Conservation (phyloP, 2,113 vertebrate genomes). For the Clarias macrocephalus region DNA sequence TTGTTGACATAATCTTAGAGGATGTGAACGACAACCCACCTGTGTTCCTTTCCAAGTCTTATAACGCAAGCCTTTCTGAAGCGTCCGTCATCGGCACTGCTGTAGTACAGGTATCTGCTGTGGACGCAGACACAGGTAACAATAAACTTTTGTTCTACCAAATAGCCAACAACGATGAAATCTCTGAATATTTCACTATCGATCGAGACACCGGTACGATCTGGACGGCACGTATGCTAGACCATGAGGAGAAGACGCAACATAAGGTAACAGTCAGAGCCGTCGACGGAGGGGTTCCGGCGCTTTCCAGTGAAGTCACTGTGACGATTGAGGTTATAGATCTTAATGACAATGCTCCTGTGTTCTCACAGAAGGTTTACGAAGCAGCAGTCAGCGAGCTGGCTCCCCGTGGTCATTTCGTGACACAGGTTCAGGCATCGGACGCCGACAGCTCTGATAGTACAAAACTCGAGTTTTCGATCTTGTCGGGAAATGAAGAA, state of each 20-base stretch:
- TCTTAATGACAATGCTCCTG: conserved; percentile 91
- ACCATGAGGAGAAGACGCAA: conserved; percentile 81
- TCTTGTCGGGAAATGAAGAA: conserved; percentile 87
- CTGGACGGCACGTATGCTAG: conserved; percentile 78
- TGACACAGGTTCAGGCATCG: conserved; percentile 86
- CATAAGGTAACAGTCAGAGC: conserved; percentile 82
- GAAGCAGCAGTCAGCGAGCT: conserved; percentile 85
- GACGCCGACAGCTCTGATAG: conserved; percentile 86
- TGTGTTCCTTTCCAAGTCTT: conserved; percentile 77
- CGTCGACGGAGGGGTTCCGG: conserved; percentile 88
- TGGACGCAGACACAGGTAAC: conserved; percentile 85
- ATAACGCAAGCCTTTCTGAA: conserved; percentile 84
- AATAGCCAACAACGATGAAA: conserved; percentile 80
- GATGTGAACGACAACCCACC: conserved; percentile 94
- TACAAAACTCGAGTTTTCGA: conserved; percentile 84
- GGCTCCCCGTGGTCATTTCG: conserved; percentile 85
- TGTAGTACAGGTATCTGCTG: conserved; percentile 81
- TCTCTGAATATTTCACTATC: conserved; percentile 81
- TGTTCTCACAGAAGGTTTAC: conserved; percentile 83
- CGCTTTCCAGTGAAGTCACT: conserved; percentile 79
- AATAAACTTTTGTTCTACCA: conserved; percentile 88
- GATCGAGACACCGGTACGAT: conserved; percentile 85
- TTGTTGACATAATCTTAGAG: conserved; percentile 90
- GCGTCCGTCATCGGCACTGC: conserved; percentile 84
- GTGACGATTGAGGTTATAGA: conserved; percentile 84